Evolutionary conservation across 2,113 vertebrate species (phyloP).

Genomic region (Corynorhinus townsendii): DNA sequence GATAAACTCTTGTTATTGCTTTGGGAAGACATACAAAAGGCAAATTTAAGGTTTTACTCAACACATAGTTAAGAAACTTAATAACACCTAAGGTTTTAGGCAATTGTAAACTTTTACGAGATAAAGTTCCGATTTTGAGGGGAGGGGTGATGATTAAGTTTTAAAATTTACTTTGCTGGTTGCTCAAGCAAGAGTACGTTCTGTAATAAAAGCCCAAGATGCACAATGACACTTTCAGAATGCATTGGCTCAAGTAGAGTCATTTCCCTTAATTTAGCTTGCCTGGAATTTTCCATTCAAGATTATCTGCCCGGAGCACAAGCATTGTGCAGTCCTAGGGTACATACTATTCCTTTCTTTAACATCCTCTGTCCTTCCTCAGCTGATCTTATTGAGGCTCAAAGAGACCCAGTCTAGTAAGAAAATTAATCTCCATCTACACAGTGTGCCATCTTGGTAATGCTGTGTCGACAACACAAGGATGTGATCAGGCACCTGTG

Average conservation of each 20-base stretch:
- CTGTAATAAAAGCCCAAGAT: background rate
- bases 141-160: background rate
- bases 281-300: background rate
- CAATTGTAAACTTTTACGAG: background rate
- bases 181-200: background rate
- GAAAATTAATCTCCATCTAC: background rate
- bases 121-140: background rate
- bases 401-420: background rate
- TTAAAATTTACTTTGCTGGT: background rate
- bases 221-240: background rate
- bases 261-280: background rate
- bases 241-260: background rate
- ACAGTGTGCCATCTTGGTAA: background rate
- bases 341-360: background rate
- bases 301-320: background rate
- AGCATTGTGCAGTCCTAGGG: background rate
- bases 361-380: background rate
- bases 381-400: background rate
- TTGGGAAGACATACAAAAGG: background rate
- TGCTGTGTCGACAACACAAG: background rate
- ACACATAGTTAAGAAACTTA: background rate
- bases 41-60: background rate
- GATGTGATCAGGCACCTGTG: background rate
- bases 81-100: background rate
- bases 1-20: background rate